phyloP scores from a whole-genome alignment of 1,140 invertebrate genomes.

The Protaetia brevitarsis region DNA sequence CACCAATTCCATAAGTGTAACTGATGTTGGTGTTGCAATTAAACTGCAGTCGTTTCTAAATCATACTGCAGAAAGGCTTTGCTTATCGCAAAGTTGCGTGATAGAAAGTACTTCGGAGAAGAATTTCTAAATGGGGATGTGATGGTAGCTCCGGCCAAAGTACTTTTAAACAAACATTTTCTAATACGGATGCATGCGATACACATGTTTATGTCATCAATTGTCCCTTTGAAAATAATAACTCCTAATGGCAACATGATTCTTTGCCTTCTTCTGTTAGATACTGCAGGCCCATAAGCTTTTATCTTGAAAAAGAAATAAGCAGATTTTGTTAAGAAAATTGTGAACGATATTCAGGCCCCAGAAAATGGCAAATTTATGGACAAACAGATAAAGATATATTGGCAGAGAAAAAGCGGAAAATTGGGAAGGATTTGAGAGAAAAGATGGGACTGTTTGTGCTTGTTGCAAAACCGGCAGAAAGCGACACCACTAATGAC shows the following conservation, averaged over 20 bases:
- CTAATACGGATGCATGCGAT: not conserved
- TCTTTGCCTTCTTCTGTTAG: conserved; percentile 22
- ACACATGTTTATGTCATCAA: not conserved
- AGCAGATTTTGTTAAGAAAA: not conserved
- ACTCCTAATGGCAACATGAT: not conserved
- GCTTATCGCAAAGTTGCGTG: not conserved
- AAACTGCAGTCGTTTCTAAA: conserved; percentile 31
- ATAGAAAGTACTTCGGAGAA: not conserved
- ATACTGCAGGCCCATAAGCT: conserved; percentile 27
- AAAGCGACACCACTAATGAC: conserved; percentile 45
- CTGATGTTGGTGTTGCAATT: conserved; percentile 29
- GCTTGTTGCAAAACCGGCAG: conserved; percentile 41
- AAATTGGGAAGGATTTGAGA: conserved; percentile 25
- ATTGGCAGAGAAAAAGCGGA: not conserved
- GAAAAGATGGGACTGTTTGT: conserved; percentile 39
- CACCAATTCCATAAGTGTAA: conserved; percentile 4
- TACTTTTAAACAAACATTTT: not conserved
- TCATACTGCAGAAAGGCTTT: not conserved
- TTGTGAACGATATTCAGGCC: not conserved
- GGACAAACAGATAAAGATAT: not conserved
- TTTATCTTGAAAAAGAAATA: conserved; percentile 28
- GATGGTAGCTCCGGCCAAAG: not conserved
- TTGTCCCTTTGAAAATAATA: not conserved
- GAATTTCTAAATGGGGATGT: not conserved
- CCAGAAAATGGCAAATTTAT: not conserved